Evolutionary conservation across 2,113 vertebrate genomes (phyloP), one percentile per base, ranked within the genome.

Genomic region (Aplodontia rufa): DNA sequence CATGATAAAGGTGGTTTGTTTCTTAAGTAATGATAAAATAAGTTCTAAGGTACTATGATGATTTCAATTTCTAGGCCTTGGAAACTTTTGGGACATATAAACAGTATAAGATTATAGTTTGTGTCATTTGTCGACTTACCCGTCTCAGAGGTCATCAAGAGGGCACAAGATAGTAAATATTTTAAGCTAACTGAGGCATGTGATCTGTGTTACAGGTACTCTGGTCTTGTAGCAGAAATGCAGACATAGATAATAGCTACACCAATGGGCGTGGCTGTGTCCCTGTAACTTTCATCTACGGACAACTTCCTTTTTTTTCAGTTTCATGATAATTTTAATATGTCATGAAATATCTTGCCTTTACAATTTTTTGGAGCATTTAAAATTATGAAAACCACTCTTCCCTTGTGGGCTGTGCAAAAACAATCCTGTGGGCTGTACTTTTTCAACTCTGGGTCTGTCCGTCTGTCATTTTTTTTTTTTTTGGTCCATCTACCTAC

Each of bases 1-100:
- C 11, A 80, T 55, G 51, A 51, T 35, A 64, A 64, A 19, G 53
- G 51, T 35, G 13, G 51, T 79, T 91, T 68, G 16, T 58, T 93
- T 91, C 89, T 79, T 78, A 86, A 86, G 40, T 47, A n/a, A 66
- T 91, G n/a, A 35, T 76, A 92, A 95, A 78, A 76, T 87, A 20
- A 58, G 47, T 84, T 83, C 13, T 10, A 16, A 85, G 83, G 45
- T 75, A 40, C 24, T 60, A 0, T 75, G 55, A n/a, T 87, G 58
- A 79, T 60, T 96, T 84, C 55, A 90, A 90, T 47, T 22, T 47
- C 35, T 53, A 1, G 32, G 30, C 11, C 49, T 88, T 81, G 35
- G 28, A 81, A 87, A n/a, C 8, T 86, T 83, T 76, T 55, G 79
- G 30, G 35, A 22, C 8, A 37, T 55, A 14, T 40, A 91, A 62